Evolutionary conservation across 2,888 invertebrate genomes (phyloP).

Genomic region (Cylloceria caligata): DNA sequence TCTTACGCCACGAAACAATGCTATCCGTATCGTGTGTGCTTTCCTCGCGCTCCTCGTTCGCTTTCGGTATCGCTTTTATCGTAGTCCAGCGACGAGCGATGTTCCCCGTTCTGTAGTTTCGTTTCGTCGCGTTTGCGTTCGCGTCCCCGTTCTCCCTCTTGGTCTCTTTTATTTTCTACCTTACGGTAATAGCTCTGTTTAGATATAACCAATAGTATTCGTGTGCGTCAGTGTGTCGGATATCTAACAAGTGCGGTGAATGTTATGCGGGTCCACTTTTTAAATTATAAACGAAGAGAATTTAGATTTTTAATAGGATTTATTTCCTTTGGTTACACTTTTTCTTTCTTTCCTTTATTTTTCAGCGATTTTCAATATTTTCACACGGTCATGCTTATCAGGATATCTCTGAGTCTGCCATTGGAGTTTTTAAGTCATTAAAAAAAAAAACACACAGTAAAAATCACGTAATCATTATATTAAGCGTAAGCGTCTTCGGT

Average conservation of each 20-base stretch:
- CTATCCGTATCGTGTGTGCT: slow-evolving; percentile 68
- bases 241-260: slow-evolving; percentile 1
- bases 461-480: too few relatives aligned
- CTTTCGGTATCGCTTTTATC: slow-evolving; percentile 74
- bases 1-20: slow-evolving; percentile 69
- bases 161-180: slow-evolving; percentile 22
- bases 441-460: too few relatives aligned
- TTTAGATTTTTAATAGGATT: background rate
- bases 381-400: too few relatives aligned
- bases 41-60: slow-evolving; percentile 61
- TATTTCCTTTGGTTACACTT: background rate
- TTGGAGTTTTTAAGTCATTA: too few relatives aligned
- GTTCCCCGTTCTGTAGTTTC: slow-evolving; percentile 66
- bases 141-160: background rate
- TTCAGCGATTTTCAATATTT: too few relatives aligned
- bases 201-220: background rate
- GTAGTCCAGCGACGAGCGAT: slow-evolving; percentile 66
- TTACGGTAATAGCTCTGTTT: background rate
- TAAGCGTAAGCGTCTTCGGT: too few relatives aligned
- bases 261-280: background rate
- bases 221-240: background rate
- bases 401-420: too few relatives aligned
- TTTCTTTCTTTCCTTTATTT: background rate
- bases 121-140: slow-evolving; percentile 56
- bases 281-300: background rate